Conservation (phyloP, 2,797 vertebrate genomes). For the Enoplosus armatus region DNA sequence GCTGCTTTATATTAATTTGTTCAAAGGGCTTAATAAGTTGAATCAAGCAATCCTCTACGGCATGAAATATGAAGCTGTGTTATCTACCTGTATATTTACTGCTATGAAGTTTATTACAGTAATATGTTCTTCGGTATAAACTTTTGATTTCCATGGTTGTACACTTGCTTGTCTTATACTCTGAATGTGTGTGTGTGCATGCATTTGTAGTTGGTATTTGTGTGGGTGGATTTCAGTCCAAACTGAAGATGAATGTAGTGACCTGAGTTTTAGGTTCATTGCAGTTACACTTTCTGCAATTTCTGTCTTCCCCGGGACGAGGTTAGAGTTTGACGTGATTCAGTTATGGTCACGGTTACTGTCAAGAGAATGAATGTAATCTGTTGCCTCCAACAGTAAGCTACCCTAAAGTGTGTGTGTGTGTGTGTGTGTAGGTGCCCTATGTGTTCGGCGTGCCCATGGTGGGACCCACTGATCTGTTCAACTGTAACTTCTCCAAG, state of each 20-base stretch:
- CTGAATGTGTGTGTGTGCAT: not conserved
- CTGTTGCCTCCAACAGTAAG: not conserved
- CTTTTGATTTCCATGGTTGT: not conserved
- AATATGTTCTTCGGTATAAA: not conserved
- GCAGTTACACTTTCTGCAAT: conserved; percentile 1
- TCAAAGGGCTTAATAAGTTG: conserved; percentile 28
- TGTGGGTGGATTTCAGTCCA: conserved; percentile 17
- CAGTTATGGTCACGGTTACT: conserved; percentile 11
- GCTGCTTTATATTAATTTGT: conserved; percentile 34
- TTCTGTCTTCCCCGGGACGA: conserved; percentile 16
- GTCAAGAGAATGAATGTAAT: conserved; percentile 33
- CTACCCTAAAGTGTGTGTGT: conserved; percentile 29
- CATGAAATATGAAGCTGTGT: conserved; percentile 1
- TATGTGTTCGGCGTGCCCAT: conserved; percentile 92
- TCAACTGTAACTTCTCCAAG: conserved; percentile 98
- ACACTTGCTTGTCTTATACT: not conserved
- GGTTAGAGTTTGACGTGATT: conserved; percentile 28
- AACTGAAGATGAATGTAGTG: conserved; percentile 25
- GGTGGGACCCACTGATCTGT: conserved; percentile 94
- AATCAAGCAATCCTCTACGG: conserved; percentile 16
- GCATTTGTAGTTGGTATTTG: conserved; percentile 9
- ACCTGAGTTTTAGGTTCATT: conserved; percentile 33
- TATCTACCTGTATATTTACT: conserved; percentile 1
- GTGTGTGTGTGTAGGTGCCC: conserved; percentile 69
- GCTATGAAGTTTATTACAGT: not conserved